Evolutionary conservation across 2,797 vertebrate genomes (phyloP).

Genomic region (Poeciliopsis infans): DNA sequence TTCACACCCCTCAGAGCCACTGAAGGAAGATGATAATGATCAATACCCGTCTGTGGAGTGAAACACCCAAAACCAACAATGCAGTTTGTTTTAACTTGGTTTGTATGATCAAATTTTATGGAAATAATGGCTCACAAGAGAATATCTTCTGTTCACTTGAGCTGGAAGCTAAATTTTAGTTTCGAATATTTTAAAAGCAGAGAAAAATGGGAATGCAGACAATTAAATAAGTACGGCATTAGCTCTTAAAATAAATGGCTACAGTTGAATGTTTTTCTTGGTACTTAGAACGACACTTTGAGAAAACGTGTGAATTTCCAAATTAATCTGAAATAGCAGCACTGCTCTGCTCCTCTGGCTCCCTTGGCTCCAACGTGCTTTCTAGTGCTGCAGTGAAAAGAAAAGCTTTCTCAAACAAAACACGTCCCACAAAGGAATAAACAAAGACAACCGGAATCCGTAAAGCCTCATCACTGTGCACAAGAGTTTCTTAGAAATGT

Average conservation of each 20-base stretch:
- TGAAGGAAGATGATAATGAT: conserved; percentile 2
- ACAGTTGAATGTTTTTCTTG: background rate
- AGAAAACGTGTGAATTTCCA: conserved; percentile 13
- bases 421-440: conserved; percentile 61
- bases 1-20: background rate
- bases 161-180: background rate
- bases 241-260: background rate
- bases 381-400: conserved; percentile 43
- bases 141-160: background rate
- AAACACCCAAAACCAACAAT: conserved; percentile 2
- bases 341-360: conserved; percentile 25
- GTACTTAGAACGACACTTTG: background rate
- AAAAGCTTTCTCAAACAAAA: conserved; percentile 60
- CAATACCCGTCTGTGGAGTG: background rate
- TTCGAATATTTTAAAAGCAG: background rate
- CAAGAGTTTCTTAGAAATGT: conserved; percentile 25
- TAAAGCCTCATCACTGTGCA: conserved; percentile 35
- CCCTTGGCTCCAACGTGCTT: conserved; percentile 50
- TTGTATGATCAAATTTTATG: background rate
- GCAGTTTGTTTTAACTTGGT: background rate
- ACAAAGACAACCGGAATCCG: conserved; percentile 47
- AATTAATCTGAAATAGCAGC: conserved; percentile 50
- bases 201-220: background rate
- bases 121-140: conserved; percentile 2
- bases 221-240: background rate